phyloP scores from a whole-genome alignment of 2,888 invertebrate genomes.

The Thereva nobilitata region DNA sequence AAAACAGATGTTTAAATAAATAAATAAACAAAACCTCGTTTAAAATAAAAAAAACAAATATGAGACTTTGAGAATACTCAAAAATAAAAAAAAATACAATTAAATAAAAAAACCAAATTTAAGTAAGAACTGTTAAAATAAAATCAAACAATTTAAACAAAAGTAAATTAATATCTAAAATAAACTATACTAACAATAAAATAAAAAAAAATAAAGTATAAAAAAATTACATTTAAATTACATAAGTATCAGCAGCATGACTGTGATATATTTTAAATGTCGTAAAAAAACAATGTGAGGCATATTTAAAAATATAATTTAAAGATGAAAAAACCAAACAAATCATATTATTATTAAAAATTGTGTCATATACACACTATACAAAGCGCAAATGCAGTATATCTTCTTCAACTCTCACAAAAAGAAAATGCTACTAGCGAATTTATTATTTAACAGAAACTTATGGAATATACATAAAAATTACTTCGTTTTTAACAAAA shows the following conservation, averaged over 20 bases:
- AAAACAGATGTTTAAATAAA: too few relatives aligned
- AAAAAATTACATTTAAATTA: conserved; percentile 41
- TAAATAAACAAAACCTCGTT: too few relatives aligned
- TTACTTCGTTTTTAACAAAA: too few relatives aligned
- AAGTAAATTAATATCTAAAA: conserved; percentile 12
- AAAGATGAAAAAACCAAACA: conserved; percentile 1
- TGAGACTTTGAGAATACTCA: neutral
- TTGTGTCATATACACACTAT: conserved; percentile 14
- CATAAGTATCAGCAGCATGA: conserved; percentile 46
- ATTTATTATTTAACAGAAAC: too few relatives aligned
- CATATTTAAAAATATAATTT: conserved; percentile 35
- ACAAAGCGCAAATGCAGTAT: neutral
- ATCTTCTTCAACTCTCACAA: too few relatives aligned
- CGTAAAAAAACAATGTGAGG: conserved; percentile 14
- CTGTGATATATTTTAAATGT: conserved; percentile 48
- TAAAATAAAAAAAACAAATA: too few relatives aligned
- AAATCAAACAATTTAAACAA: conserved; percentile 14
- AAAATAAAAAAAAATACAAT: conserved; percentile 7
- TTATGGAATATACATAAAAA: too few relatives aligned
- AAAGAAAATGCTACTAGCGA: too few relatives aligned
- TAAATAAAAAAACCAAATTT: conserved; percentile 16
- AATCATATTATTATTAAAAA: neutral
- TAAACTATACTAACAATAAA: conserved; percentile 33
- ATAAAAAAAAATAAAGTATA: conserved; percentile 36
- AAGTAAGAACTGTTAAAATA: conserved; percentile 2